These are phyloP conservation scores for Argopecten irradians DNA, from an alignment of 1,140 invertebrate species.

Conservation along the genomic window DNA sequence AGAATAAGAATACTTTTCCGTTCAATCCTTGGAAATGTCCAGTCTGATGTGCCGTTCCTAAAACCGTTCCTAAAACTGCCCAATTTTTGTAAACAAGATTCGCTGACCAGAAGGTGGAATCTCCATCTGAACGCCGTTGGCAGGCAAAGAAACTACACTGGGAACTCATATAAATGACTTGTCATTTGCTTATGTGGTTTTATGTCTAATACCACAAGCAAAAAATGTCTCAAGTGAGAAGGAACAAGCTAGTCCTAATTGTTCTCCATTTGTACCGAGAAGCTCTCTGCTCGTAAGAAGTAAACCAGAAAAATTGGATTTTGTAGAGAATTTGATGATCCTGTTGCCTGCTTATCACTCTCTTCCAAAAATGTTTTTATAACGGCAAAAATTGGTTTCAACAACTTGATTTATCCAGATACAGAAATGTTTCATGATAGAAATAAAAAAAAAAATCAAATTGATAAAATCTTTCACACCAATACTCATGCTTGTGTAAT, in stretches of 20 bases:
- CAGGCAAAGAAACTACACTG: background rate
- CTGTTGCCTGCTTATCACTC: background rate
- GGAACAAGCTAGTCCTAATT: background rate
- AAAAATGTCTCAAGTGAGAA: background rate
- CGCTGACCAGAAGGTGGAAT: background rate
- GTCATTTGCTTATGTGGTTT: background rate
- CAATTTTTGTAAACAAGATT: background rate
- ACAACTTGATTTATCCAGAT: too few species aligned
- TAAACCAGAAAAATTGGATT: background rate
- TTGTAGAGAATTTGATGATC: background rate
- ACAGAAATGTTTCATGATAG: too few species aligned
- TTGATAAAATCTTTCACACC: too few species aligned
- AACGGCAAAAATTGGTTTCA: too few species aligned
- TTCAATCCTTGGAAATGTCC: conserved; percentile 15
- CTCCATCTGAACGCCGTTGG: background rate
- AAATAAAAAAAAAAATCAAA: too few species aligned
- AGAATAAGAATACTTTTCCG: conserved; percentile 12
- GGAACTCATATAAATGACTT: background rate
- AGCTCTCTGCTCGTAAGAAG: background rate
- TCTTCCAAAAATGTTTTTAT: too few species aligned
- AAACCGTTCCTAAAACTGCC: background rate
- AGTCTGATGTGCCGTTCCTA: background rate
- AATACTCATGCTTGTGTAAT: too few species aligned
- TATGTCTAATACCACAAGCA: background rate
- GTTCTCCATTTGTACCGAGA: background rate